Evolutionary conservation across 2,888 invertebrate genomes (phyloP).

Genomic region (Luperina testacea): DNA sequence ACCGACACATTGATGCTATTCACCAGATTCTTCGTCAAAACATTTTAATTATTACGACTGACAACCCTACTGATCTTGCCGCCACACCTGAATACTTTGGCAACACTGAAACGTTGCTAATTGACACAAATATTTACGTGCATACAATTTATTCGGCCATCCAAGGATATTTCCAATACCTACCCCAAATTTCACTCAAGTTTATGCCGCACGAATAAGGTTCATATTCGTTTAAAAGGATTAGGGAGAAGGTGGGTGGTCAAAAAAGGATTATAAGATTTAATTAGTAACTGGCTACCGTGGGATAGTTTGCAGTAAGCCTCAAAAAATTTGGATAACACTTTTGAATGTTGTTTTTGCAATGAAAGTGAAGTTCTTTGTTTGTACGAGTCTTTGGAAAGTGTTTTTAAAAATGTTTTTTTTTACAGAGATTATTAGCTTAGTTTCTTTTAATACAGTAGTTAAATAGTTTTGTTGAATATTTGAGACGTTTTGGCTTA

Average conservation of each 20-base stretch:
- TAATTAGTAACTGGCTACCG: constrained; percentile 67
- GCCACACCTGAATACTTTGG: constrained; percentile 30
- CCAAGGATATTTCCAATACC: constrained; percentile 58
- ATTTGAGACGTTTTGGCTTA: constrained; percentile 16
- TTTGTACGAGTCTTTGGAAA: constrained; percentile 22
- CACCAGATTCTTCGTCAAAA: constrained; percentile 43
- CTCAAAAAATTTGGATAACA: constrained; percentile 42
- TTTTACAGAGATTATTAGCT: constrained; percentile 23
- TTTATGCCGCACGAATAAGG: constrained; percentile 25
- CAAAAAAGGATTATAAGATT: constrained; percentile 60
- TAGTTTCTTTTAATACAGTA: constrained; percentile 23
- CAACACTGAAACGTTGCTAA: constrained; percentile 58
- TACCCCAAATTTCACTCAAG: background rate
- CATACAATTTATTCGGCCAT: constrained; percentile 59
- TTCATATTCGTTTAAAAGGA: constrained; percentile 40
- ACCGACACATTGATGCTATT: constrained; percentile 12
- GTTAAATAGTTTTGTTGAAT: constrained; percentile 38
- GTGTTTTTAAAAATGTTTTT: constrained; percentile 14
- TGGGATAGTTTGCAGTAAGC: constrained; percentile 43
- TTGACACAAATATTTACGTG: constrained; percentile 76
- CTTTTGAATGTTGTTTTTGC: constrained; percentile 30
- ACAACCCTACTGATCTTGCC: constrained; percentile 43
- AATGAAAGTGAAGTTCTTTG: constrained; percentile 38
- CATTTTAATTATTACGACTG: constrained; percentile 44
- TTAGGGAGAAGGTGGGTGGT: constrained; percentile 61